Percentiles rank a stretch among this genome's conserved stretches.
These are phyloP conservation scores for Agrochola lychnidis DNA, from an alignment of 2,888 invertebrate species.

Conservation along the genomic window DNA sequence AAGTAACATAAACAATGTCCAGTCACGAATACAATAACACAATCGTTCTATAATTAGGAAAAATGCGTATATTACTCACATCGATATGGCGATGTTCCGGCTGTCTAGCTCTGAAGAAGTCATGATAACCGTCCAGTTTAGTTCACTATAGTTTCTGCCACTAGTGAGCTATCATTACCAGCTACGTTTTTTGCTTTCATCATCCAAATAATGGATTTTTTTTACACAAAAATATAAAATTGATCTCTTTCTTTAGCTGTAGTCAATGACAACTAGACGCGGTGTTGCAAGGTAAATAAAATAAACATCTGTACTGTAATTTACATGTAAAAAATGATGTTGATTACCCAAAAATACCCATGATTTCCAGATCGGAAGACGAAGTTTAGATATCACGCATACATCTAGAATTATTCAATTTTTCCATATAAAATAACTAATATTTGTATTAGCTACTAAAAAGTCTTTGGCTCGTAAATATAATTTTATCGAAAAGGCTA, in stretches of 20 bases:
- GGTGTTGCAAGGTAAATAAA: conserved; percentile 47
- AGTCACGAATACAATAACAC: conserved; percentile 73
- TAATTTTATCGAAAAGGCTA: background rate
- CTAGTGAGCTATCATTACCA: conserved; percentile 79
- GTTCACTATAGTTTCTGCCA: conserved; percentile 76
- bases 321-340: background rate
- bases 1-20: conserved; percentile 73
- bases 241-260: conserved; percentile 63
- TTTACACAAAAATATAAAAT: conserved; percentile 82
- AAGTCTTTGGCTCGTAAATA: background rate
- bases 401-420: too few relatives aligned
- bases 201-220: conserved; percentile 82
- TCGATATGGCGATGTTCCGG: conserved; percentile 87
- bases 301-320: conserved; percentile 34
- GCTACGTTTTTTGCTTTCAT: conserved; percentile 86
- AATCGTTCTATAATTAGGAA: conserved; percentile 79
- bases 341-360: background rate
- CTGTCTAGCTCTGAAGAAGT: conserved; percentile 88
- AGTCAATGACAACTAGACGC: conserved; percentile 60
- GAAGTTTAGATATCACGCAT: background rate
- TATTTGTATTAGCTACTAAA: background rate
- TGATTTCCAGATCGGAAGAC: background rate
- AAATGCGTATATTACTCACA: conserved; percentile 85
- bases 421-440: background rate
- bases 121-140: conserved; percentile 79